Conservation (phyloP, 2,113 vertebrate genomes). For the Protobothrops mucrosquamatus region DNA sequence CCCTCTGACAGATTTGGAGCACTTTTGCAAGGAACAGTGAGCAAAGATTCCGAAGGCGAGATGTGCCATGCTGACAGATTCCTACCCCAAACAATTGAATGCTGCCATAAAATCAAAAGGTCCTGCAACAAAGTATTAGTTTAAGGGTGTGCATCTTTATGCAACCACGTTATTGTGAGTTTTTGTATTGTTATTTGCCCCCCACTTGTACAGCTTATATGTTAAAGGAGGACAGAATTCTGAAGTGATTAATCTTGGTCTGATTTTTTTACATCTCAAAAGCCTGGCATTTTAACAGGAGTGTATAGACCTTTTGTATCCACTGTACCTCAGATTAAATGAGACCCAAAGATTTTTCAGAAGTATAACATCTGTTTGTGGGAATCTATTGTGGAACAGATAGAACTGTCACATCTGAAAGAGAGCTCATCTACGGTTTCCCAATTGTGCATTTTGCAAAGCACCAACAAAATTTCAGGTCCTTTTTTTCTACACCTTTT, state of each 20-base stretch:
- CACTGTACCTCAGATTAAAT: rapidly evolving
- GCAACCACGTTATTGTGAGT: background rate
- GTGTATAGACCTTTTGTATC: background rate
- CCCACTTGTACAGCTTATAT: background rate
- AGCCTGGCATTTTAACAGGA: background rate
- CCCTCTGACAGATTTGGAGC: background rate
- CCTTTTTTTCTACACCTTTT: background rate
- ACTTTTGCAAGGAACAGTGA: background rate
- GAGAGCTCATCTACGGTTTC: rapidly evolving
- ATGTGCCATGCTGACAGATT: background rate
- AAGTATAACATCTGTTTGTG: rapidly evolving
- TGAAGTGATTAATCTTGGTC: background rate
- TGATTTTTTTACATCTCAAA: background rate
- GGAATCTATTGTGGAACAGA: rapidly evolving
- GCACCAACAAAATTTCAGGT: background rate
- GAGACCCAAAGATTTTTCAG: background rate
- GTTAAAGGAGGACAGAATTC: background rate
- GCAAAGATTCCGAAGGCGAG: background rate
- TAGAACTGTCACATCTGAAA: background rate
- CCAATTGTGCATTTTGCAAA: background rate
- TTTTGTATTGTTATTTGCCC: background rate
- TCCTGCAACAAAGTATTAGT: background rate
- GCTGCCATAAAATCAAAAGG: background rate
- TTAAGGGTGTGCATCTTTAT: background rate
- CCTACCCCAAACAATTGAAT: background rate